phyloP scores from a whole-genome alignment of 2,888 invertebrate genomes.

The Norana najaformis region DNA sequence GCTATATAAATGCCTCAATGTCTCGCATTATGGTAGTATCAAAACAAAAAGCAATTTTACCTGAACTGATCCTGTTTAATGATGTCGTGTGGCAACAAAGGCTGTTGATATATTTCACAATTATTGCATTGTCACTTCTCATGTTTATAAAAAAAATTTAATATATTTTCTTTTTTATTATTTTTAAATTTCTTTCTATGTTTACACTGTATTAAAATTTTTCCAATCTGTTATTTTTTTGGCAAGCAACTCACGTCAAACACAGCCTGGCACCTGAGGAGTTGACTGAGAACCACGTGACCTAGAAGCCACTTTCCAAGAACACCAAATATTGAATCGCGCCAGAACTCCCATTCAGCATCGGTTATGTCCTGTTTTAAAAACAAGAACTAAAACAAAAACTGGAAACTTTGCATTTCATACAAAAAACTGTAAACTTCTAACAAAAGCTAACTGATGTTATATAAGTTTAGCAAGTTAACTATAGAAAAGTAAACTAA shows the following conservation, averaged over 20 bases:
- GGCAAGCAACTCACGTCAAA: conserved; percentile 6
- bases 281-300: neutral
- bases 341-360: neutral
- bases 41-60: neutral
- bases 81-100: neutral
- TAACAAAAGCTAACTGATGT: neutral
- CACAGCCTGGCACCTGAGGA: neutral
- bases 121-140: neutral
- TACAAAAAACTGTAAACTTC: neutral
- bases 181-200: neutral
- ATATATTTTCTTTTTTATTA: neutral
- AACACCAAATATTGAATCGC: neutral
- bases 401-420: too few species aligned
- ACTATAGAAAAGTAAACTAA: neutral
- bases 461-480: neutral
- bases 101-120: neutral
- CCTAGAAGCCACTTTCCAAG: neutral
- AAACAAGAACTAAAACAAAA: neutral
- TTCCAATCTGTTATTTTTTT: neutral
- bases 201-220: neutral
- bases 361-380: neutral
- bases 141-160: neutral
- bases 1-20: neutral
- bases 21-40: neutral
- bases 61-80: neutral